These are phyloP conservation scores for Muschampia plurimacula DNA, from an alignment of 2,888 invertebrate genomes.

Conservation along the genomic window DNA sequence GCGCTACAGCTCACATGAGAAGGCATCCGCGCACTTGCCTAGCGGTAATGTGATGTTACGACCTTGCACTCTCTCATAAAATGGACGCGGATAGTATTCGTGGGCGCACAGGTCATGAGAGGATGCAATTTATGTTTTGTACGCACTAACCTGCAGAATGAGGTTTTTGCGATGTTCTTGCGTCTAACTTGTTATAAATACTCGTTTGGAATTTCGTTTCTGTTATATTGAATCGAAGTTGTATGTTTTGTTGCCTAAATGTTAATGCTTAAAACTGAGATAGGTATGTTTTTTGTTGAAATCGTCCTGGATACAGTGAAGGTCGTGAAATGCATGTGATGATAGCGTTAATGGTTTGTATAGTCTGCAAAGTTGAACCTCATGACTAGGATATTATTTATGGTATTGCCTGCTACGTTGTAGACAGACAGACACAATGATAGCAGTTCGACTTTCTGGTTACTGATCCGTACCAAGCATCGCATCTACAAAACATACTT, in stretches of 20 bases:
- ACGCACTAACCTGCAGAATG: slow-evolving; percentile 32
- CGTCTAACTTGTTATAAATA: slow-evolving; percentile 9
- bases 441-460: too few species aligned
- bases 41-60: slow-evolving; percentile 54
- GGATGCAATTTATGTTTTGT: slow-evolving; percentile 35
- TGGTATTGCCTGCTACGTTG: too few species aligned
- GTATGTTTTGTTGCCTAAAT: not conserved
- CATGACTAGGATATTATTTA: too few species aligned
- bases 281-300: not conserved
- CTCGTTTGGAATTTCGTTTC: not conserved
- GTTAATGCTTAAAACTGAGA: not conserved
- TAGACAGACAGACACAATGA: too few species aligned
- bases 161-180: slow-evolving; percentile 34
- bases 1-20: not conserved
- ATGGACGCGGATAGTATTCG: slow-evolving; percentile 48
- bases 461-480: too few species aligned
- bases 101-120: slow-evolving; percentile 32
- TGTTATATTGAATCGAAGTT: not conserved
- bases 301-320: too few species aligned
- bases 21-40: slow-evolving; percentile 44
- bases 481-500: too few species aligned
- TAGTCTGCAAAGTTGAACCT: too few species aligned
- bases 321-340: too few species aligned
- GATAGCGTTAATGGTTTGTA: too few species aligned
- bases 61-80: slow-evolving; percentile 55